A percentile compares a stretch with the other conserved stretches of the same genome.
phyloP scores from a whole-genome alignment of 2,888 invertebrate genomes.

The Ferrisia virgata region DNA sequence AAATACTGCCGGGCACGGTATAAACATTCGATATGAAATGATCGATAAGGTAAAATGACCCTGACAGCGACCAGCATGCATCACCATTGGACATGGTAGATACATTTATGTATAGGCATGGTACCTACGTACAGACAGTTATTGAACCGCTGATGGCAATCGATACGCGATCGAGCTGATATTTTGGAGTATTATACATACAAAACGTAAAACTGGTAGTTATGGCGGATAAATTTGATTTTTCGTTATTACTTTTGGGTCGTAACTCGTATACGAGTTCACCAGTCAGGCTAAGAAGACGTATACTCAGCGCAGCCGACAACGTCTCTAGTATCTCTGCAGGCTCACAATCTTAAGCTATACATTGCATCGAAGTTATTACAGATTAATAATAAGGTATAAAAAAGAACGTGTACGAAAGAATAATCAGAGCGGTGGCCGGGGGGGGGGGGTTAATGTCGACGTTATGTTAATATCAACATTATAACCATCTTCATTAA shows the following conservation, averaged over 20 bases:
- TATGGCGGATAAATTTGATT: constrained; percentile 10
- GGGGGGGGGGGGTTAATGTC: background rate
- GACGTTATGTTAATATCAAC: constrained; percentile 2
- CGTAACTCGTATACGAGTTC: background rate
- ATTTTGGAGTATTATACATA: background rate
- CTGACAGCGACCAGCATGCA: background rate
- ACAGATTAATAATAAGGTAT: constrained; percentile 14
- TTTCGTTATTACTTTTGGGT: background rate
- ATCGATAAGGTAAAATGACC: constrained; percentile 10
- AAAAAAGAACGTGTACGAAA: background rate
- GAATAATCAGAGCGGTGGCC: background rate
- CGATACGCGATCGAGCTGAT: constrained; percentile 1
- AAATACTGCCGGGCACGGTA: background rate
- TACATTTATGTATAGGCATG: background rate
- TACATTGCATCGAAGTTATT: background rate
- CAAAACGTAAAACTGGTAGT: constrained; percentile 32
- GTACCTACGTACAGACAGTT: background rate
- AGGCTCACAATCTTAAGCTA: background rate
- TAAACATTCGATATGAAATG: background rate
- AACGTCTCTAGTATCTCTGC: background rate
- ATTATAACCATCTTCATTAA: constrained; percentile 24
- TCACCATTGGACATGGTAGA: background rate
- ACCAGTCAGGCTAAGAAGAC: background rate
- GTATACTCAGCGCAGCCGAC: too few relatives aligned
- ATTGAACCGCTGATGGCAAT: constrained; percentile 22